These are phyloP conservation scores for Ia io DNA, from an alignment of 2,113 vertebrate genomes.

Conservation along the genomic window DNA sequence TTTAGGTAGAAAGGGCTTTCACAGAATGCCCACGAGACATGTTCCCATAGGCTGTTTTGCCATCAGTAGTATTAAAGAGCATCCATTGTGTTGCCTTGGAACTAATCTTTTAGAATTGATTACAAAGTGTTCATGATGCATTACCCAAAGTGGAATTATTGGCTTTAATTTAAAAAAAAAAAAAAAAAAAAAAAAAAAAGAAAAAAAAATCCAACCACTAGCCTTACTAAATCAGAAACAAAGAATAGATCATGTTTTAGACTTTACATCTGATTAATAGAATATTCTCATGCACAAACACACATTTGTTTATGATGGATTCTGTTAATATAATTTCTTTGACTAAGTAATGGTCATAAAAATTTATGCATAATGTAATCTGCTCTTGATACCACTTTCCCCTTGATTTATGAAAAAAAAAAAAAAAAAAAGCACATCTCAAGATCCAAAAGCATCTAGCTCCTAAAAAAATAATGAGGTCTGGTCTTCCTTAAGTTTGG, in stretches of 20 bases:
- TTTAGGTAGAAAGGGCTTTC: constrained; percentile 75
- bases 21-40: constrained; percentile 76
- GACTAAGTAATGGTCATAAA: not conserved
- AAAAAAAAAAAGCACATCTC: not conserved
- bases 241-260: not conserved
- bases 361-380: not conserved
- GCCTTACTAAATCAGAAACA: constrained; percentile 46
- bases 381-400: not conserved
- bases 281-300: not conserved
- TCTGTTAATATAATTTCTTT: constrained; percentile 40
- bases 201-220: not conserved
- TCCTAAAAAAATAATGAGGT: not conserved
- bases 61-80: constrained; percentile 81
- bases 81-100: constrained; percentile 67
- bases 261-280: constrained; percentile 20
- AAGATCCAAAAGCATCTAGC: not conserved
- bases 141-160: constrained; percentile 69
- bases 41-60: constrained; percentile 79
- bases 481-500: not conserved
- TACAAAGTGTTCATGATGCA: constrained; percentile 71
- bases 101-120: constrained; percentile 78
- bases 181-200: not conserved
- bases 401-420: not conserved
- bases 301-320: constrained; percentile 5
- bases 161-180: constrained; percentile 55